Conservation (phyloP, 2,888 invertebrate species). For the Heteromyza rotundicornis region DNA sequence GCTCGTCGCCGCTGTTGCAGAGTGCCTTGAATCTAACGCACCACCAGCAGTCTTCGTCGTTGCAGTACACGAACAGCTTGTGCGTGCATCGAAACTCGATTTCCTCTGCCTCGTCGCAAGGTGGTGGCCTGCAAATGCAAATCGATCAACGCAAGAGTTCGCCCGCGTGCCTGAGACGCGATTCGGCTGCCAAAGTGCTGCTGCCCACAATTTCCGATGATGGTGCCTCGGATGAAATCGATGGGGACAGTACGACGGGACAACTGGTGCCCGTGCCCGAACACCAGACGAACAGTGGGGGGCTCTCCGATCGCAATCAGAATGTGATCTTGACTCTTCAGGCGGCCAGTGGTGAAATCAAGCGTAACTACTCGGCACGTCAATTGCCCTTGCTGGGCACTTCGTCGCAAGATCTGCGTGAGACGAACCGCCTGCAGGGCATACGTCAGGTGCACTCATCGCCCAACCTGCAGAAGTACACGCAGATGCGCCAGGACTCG, state of each 20-base stretch:
- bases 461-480: conserved; percentile 60
- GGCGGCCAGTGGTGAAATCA: conserved; percentile 59
- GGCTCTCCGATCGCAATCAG: conserved; percentile 48
- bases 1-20: conserved; percentile 61
- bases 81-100: conserved; percentile 56
- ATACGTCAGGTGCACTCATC: conserved; percentile 62
- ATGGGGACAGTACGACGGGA: conserved; percentile 32
- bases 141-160: conserved; percentile 52
- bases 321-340: conserved; percentile 59
- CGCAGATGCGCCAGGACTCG: conserved; percentile 42
- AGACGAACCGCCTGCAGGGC: conserved; percentile 43
- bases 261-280: conserved; percentile 45
- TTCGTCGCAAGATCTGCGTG: conserved; percentile 56
- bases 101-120: conserved; percentile 54
- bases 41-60: conserved; percentile 32
- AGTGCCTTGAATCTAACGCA: conserved; percentile 60
- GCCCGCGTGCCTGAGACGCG: conserved; percentile 51
- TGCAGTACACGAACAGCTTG: conserved; percentile 48
- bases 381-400: conserved; percentile 56
- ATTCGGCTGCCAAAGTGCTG: conserved; percentile 55
- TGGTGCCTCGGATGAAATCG: conserved; percentile 45
- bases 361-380: conserved; percentile 60
- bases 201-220: conserved; percentile 56
- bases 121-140: conserved; percentile 59
- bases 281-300: conserved; percentile 30